phyloP scores from a whole-genome alignment of 2,113 vertebrate genomes.

The Crotalus horridus region DNA sequence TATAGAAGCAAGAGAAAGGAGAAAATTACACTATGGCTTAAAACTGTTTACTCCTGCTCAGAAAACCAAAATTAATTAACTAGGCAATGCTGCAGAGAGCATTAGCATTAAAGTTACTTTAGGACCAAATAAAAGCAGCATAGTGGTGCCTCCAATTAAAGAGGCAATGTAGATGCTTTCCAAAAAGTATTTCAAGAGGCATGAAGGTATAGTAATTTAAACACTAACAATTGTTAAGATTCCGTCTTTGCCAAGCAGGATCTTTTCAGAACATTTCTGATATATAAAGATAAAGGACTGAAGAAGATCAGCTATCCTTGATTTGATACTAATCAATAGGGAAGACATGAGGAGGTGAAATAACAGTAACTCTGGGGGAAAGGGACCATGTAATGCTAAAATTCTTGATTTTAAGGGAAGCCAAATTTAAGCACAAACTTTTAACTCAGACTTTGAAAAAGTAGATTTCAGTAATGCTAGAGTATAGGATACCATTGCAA shows the following conservation, averaged over 20 bases:
- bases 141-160: background rate
- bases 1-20: background rate
- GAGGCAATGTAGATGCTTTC: background rate
- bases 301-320: background rate
- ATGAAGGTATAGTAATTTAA: background rate
- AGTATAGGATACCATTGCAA: background rate
- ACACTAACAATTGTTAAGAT: background rate
- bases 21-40: background rate
- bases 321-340: background rate
- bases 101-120: background rate
- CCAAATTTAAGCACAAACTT: background rate
- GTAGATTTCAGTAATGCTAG: background rate
- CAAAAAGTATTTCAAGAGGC: background rate
- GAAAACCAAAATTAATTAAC: background rate
- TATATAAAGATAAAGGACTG: background rate
- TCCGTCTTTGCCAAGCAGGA: background rate
- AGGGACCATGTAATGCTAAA: background rate
- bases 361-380: background rate
- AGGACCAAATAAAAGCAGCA: background rate
- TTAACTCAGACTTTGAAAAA: background rate
- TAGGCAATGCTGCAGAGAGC: background rate
- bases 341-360: background rate
- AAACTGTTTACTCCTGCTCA: background rate
- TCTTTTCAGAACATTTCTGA: background rate
- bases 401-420: background rate